Evolutionary conservation across 2,797 vertebrate genomes (phyloP).

Genomic region (Chelon labrosus): DNA sequence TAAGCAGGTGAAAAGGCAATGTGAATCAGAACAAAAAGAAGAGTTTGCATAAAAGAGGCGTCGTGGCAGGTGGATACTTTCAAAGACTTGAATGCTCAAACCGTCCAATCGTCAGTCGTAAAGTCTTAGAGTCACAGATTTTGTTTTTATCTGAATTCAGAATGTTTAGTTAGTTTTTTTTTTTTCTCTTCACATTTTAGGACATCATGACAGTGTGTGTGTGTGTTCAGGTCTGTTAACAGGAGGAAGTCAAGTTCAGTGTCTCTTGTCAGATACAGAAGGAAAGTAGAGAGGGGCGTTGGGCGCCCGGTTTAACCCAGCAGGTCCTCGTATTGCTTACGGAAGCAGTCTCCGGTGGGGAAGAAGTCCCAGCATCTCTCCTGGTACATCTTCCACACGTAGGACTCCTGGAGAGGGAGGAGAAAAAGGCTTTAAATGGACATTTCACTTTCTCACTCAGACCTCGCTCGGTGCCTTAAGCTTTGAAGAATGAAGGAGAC

Average conservation of each 20-base stretch:
- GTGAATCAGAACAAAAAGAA: constrained; percentile 69
- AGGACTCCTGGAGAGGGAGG: constrained; percentile 90
- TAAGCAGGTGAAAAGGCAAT: constrained; percentile 78
- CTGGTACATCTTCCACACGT: constrained; percentile 99
- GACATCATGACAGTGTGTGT: constrained; percentile 26
- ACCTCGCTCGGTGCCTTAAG: background rate
- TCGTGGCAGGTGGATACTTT: constrained; percentile 59
- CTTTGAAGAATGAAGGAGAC: no score
- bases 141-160: constrained; percentile 26
- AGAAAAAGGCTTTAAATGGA: background rate
- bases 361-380: constrained; percentile 99
- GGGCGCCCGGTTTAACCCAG: constrained; percentile 86
- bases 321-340: constrained; percentile 98
- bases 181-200: background rate
- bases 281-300: constrained; percentile 41
- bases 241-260: constrained; percentile 49
- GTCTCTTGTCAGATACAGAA: constrained; percentile 51
- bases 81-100: constrained; percentile 45
- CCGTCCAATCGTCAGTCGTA: constrained; percentile 35
- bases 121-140: constrained; percentile 20
- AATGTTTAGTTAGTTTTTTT: constrained; percentile 12
- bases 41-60: constrained; percentile 68
- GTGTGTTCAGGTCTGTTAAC: constrained; percentile 42
- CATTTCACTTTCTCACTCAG: no score
- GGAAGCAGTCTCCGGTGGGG: constrained; percentile 97